These are phyloP conservation scores for Chrysotoxum bicinctum DNA, from an alignment of 2,888 invertebrate genomes.

Conservation along the genomic window DNA sequence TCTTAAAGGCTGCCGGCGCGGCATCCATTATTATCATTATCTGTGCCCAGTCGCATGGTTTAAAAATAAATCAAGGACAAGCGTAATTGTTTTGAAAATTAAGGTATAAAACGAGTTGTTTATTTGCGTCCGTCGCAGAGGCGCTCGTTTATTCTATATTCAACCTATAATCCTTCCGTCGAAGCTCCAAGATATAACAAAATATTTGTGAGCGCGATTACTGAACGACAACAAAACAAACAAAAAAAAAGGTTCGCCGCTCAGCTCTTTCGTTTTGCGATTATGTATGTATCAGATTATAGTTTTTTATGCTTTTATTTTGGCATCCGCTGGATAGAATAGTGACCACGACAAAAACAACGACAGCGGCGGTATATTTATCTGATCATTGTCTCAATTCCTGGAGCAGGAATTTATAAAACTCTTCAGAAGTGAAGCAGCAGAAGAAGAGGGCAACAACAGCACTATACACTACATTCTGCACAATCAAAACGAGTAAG, in stretches of 20 bases:
- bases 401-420: conserved; percentile 37
- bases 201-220: conserved; percentile 18
- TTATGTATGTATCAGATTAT: conserved; percentile 23
- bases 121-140: conserved; percentile 26
- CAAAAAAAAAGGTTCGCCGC: conserved; percentile 37
- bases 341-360: conserved; percentile 18
- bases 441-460: background rate
- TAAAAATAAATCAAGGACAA: conserved; percentile 71
- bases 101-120: conserved; percentile 53
- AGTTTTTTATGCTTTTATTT: conserved; percentile 19
- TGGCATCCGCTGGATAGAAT: background rate
- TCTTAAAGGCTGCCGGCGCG: background rate
- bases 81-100: conserved; percentile 68
- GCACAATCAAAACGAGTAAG: conserved; percentile 16
- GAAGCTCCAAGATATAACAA: background rate
- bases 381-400: conserved; percentile 61
- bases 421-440: conserved; percentile 2
- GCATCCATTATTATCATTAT: conserved; percentile 52
- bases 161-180: conserved; percentile 35
- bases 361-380: conserved; percentile 41
- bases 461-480: background rate
- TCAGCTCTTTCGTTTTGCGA: conserved; percentile 51
- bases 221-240: background rate
- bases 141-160: conserved; percentile 25
- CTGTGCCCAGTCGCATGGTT: conserved; percentile 32